Percentiles rank a stretch among this genome's conserved stretches.
Evolutionary conservation across 2,113 vertebrate species (phyloP).

Genomic region (Zapus hudsonius): DNA sequence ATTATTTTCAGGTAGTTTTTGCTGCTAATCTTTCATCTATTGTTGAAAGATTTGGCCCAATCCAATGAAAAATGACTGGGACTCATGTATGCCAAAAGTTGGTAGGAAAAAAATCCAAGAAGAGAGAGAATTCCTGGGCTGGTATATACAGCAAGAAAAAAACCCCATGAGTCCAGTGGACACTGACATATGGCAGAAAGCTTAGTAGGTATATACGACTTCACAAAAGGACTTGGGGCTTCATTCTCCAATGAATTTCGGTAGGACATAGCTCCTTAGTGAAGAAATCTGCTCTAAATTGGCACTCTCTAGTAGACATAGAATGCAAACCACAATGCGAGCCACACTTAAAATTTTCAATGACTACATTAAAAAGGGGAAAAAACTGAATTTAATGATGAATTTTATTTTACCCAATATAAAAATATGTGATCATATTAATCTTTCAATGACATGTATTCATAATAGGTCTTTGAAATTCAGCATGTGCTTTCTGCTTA

Average conservation of each 20-base stretch:
- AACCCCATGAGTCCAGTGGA: not conserved
- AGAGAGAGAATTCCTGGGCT: not conserved
- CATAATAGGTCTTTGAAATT: not conserved
- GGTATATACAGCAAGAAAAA: not conserved
- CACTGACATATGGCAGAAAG: not conserved
- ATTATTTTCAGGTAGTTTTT: constrained; percentile 25
- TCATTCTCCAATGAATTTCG: not conserved
- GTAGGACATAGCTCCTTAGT: not conserved
- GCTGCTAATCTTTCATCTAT: not conserved
- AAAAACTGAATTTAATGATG: constrained; percentile 33
- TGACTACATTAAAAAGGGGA: constrained; percentile 9
- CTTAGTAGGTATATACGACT: not conserved
- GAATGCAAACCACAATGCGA: not conserved
- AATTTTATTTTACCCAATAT: not conserved
- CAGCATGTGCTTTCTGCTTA: not conserved
- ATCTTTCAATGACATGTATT: not conserved
- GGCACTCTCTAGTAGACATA: not conserved
- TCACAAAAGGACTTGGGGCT: not conserved
- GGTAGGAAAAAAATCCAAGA: not conserved
- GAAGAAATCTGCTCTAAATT: not conserved
- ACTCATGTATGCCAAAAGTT: not conserved
- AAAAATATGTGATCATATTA: not conserved
- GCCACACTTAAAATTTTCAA: not conserved
- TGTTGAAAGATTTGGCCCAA: not conserved
- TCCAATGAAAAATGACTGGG: not conserved